Conservation (phyloP, 2,113 vertebrate species). For the Suricata suricatta region DNA sequence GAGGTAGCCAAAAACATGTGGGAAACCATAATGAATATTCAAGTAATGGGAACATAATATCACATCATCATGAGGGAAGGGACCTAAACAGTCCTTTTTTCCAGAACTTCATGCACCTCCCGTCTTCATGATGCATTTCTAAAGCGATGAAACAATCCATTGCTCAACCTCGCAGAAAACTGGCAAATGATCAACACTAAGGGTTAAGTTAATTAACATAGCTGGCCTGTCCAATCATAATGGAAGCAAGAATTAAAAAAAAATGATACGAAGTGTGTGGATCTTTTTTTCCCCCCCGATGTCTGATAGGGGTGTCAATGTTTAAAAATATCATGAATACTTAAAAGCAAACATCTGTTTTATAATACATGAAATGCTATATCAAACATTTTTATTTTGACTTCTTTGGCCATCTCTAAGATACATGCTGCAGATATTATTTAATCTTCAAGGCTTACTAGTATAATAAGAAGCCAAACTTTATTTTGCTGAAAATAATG, state of each 20-base stretch:
- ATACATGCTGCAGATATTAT: conserved; percentile 57
- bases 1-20: conserved; percentile 73
- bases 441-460: conserved; percentile 62
- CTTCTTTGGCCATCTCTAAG: conserved; percentile 70
- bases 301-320: conserved; percentile 5
- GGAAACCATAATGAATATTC: conserved; percentile 78
- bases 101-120: conserved; percentile 55
- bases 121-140: conserved; percentile 21
- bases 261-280: not conserved
- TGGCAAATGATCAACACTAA: not conserved
- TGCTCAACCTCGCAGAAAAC: not conserved
- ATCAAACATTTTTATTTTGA: conserved; percentile 72
- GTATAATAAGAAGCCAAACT: conserved; percentile 66
- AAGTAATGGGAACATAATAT: conserved; percentile 73
- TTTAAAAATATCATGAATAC: conserved; percentile 26
- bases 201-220: conserved; percentile 47
- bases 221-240: not conserved
- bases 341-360: conserved; percentile 74
- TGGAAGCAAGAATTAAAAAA: not conserved
- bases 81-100: conserved; percentile 34
- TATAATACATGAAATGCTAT: conserved; percentile 64
- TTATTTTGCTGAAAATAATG: conserved; percentile 67
- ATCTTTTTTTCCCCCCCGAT: not conserved
- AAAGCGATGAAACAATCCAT: conserved; percentile 20
- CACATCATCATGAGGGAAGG: conserved; percentile 52